Conservation (phyloP, 2,113 vertebrate species). For the Serilophus lunatus region DNA sequence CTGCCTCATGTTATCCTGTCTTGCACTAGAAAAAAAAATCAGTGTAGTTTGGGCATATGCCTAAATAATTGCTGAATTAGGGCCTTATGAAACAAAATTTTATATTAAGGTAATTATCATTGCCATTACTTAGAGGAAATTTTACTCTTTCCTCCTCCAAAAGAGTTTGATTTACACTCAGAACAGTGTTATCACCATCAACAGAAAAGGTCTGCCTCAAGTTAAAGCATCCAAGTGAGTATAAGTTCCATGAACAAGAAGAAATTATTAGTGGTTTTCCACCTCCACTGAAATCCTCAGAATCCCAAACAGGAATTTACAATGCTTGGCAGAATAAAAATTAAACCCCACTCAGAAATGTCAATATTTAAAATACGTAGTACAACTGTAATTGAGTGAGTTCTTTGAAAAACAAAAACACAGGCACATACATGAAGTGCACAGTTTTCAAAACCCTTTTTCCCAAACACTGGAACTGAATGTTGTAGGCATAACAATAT, state of each 20-base stretch:
- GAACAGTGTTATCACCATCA: background rate
- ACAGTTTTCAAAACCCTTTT: background rate
- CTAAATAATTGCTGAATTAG: background rate
- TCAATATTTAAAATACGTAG: conserved; percentile 47
- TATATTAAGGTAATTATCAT: background rate
- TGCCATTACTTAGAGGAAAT: background rate
- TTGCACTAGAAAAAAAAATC: background rate
- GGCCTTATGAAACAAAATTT: background rate
- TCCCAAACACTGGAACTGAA: background rate
- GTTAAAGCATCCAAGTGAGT: conserved; percentile 14
- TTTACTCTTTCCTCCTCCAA: background rate
- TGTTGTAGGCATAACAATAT: background rate
- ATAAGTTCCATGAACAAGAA: conserved; percentile 1
- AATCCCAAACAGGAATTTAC: conserved; percentile 53
- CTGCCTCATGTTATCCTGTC: background rate
- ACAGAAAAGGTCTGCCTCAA: background rate
- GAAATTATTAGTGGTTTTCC: conserved; percentile 59
- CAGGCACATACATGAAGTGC: background rate
- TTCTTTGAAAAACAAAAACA: conserved; percentile 37
- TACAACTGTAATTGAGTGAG: conserved; percentile 32
- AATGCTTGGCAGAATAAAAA: conserved; percentile 50
- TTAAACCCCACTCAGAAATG: conserved; percentile 58
- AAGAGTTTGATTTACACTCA: background rate
- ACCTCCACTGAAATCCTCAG: conserved; percentile 38
- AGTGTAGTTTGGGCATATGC: background rate